Conservation (phyloP, 2,797 vertebrate genomes). For the Myiotriccus ornatus region DNA sequence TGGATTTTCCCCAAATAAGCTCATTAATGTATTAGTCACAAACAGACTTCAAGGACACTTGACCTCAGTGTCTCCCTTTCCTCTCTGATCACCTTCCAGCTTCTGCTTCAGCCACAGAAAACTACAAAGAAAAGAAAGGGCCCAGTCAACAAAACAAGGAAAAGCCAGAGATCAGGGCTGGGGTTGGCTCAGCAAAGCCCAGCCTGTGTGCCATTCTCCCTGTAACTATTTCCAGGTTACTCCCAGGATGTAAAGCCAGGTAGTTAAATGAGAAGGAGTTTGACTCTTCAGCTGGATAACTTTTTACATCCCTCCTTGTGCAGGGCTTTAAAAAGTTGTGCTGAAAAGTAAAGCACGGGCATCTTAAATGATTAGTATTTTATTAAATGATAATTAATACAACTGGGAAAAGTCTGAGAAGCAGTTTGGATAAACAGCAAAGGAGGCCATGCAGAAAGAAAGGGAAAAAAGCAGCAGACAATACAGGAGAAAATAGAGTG, state of each 20-base stretch:
- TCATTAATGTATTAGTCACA: constrained; percentile 65
- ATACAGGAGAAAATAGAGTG: constrained; percentile 27
- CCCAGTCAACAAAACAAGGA: constrained; percentile 31
- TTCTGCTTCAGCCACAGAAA: constrained; percentile 54
- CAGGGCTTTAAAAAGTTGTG: background rate
- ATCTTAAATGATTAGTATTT: constrained; percentile 17
- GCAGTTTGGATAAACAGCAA: constrained; percentile 14
- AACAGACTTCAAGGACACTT: constrained; percentile 58
- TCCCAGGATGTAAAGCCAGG: background rate
- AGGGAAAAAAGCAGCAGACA: constrained; percentile 6
- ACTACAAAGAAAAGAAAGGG: constrained; percentile 57
- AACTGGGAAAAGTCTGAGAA: constrained; percentile 47
- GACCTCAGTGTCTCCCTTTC: constrained; percentile 57
- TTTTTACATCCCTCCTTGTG: background rate
- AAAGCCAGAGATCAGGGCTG: constrained; percentile 37
- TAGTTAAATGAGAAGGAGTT: background rate
- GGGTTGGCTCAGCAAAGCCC: background rate
- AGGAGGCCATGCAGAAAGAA: background rate
- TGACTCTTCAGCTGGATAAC: background rate
- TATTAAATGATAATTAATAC: constrained; percentile 49
- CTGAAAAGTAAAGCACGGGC: background rate
- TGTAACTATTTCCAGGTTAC: background rate
- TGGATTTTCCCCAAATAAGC: constrained; percentile 59
- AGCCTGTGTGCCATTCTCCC: background rate
- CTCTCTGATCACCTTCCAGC: constrained; percentile 70